Base-by-base conservation (phyloP, 2,797 vertebrate genomes). In the Diplodus sargus region DNA sequence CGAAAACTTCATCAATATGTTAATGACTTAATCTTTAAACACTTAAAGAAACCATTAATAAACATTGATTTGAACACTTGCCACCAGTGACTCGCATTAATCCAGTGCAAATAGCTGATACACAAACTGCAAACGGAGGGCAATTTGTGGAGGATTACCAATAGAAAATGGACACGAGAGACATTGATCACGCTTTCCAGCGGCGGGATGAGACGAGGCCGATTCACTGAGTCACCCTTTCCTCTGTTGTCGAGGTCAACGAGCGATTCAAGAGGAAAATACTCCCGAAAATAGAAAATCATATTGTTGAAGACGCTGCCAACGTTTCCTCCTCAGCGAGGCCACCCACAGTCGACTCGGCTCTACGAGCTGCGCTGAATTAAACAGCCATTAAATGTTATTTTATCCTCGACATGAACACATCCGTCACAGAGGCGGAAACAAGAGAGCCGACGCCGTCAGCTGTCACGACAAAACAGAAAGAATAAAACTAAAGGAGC, bases 21-120 rank as follows among this genome's bases (percentile, higher is more conserved):
- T 97, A 98, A 98, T 97, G 94, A 96, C 95, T 96, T 97, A 97
- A 97, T 98, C 97, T 97, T 97, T 97, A 97, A 97, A 96, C 95
- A 94, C 95, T 97, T 96, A 95, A 95, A 96, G 96, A 93, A 96
- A 95, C 95, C 96, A 96, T 96, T 97, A 97, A 96, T 93, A 96
- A 95, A 94, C 95, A 97, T 97, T 94, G 97, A 98, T 97, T 96
- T 95, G 81, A 91, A 94, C 93, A 96, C 95, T 97, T 88, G 64
- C 88, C 93, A 95, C 93, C 78, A 95, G 95, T 96, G 95, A 95
- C 96, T 96, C 93, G 88, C 95, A 96, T 95, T 97, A 97, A 98
- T 96, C 97, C 93, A 97, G 96, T 97, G 94, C 94, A 96, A 96
- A 97, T 89, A 95, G 95, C 91, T 94, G 96, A 97, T 96, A 95